phyloP scores from a whole-genome alignment of 1,140 invertebrate genomes.

The Parasteatoda tepidariorum region DNA sequence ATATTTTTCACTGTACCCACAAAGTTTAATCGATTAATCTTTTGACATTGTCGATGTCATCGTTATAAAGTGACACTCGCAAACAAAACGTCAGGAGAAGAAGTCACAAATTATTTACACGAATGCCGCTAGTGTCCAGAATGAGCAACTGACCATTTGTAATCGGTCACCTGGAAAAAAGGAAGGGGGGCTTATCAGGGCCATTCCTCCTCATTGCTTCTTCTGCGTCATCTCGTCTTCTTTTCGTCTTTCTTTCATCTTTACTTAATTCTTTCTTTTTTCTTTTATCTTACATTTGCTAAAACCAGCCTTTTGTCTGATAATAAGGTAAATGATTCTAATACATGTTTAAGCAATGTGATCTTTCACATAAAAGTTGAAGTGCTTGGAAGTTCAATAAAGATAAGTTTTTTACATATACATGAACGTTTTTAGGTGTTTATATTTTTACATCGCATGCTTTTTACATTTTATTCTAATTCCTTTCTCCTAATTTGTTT shows the following conservation, averaged over 20 bases:
- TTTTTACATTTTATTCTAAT: too few relatives aligned
- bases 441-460: too few relatives aligned
- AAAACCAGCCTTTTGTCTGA: too few relatives aligned
- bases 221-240: constrained; percentile 43
- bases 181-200: constrained; percentile 34
- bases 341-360: too few relatives aligned
- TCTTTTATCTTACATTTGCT: too few relatives aligned
- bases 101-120: constrained; percentile 45
- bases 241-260: constrained; percentile 1
- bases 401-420: too few relatives aligned
- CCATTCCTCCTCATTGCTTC: constrained; percentile 37
- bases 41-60: neutral
- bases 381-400: too few relatives aligned
- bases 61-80: neutral
- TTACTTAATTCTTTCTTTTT: neutral
- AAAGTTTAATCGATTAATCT: neutral
- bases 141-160: constrained; percentile 44
- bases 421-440: too few relatives aligned
- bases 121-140: constrained; percentile 23
- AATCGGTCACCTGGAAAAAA: constrained; percentile 49
- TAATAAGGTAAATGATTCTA: too few relatives aligned
- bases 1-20: too few relatives aligned
- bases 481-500: too few relatives aligned
- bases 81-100: neutral
- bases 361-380: too few relatives aligned